phyloP scores from a whole-genome alignment of 1,140 invertebrate genomes.

The Saxidomus purpurata region DNA sequence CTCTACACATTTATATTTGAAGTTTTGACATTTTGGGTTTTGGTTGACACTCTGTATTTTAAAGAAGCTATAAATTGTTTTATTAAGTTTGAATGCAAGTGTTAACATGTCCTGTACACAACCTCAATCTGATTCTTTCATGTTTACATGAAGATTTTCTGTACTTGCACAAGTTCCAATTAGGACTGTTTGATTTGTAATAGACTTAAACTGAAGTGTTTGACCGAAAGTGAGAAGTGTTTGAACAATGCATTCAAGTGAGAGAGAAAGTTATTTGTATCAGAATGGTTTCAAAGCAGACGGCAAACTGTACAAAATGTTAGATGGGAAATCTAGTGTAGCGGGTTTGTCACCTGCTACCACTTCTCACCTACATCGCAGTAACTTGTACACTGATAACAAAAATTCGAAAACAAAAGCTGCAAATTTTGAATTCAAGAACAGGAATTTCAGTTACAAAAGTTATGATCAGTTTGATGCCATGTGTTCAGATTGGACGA shows the following conservation, averaged over 20 bases:
- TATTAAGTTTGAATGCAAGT: background rate
- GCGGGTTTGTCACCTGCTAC: background rate
- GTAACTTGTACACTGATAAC: background rate
- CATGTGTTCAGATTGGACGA: background rate
- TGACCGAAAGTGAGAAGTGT: background rate
- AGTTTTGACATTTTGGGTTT: too few relatives aligned
- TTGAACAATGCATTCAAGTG: conserved; percentile 7
- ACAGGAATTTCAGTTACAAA: background rate
- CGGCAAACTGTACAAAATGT: conserved; percentile 20
- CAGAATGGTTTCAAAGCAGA: conserved; percentile 5
- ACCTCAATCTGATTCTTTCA: background rate
- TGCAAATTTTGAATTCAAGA: conserved; percentile 1
- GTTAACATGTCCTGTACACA: background rate
- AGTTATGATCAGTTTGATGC: background rate
- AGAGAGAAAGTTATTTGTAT: conserved; percentile 50
- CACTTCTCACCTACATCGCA: background rate
- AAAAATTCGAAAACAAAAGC: background rate
- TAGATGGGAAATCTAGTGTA: background rate
- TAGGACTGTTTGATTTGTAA: conserved; percentile 6
- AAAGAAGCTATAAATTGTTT: background rate
- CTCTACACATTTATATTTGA: too few relatives aligned
- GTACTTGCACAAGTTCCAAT: background rate
- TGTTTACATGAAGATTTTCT: conserved; percentile 7
- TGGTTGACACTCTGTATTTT: background rate
- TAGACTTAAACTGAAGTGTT: conserved; percentile 10